Evolutionary conservation across 2,113 vertebrate species (phyloP).

Genomic region (Nerophis lumbriciformis): DNA sequence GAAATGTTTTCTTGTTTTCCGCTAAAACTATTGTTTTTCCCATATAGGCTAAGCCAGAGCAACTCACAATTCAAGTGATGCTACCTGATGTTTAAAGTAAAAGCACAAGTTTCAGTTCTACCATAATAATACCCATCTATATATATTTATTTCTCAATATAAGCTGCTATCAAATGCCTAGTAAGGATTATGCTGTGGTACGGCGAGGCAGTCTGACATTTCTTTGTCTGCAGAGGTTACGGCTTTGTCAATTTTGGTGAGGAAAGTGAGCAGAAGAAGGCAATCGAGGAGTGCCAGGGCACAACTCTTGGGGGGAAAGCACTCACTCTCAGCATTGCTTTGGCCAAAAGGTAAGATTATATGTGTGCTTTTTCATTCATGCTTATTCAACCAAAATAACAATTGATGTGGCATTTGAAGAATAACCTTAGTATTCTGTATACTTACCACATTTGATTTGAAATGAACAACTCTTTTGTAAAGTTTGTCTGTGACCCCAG

Average conservation of each 20-base stretch:
- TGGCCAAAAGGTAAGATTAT: constrained; percentile 79
- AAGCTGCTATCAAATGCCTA: constrained; percentile 61
- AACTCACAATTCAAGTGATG: constrained; percentile 83
- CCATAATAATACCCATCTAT: constrained; percentile 74
- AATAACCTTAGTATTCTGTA: too few relatives aligned
- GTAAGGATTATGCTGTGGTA: constrained; percentile 40
- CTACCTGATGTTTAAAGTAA: constrained; percentile 84
- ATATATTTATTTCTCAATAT: constrained; percentile 60
- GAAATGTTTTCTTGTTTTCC: constrained; percentile 66
- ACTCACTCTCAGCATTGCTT: constrained; percentile 84
- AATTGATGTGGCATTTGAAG: too few relatives aligned
- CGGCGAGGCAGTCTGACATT: constrained; percentile 44
- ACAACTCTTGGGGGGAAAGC: constrained; percentile 82
- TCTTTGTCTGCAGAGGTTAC: constrained; percentile 77
- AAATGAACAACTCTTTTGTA: too few relatives aligned
- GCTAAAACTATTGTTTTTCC: constrained; percentile 82
- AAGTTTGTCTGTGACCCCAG: too few relatives aligned
- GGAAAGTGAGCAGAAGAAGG: constrained; percentile 88
- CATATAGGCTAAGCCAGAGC: constrained; percentile 82
- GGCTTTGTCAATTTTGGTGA: constrained; percentile 88
- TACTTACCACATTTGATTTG: too few relatives aligned
- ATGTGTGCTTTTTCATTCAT: not conserved
- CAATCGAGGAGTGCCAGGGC: constrained; percentile 88
- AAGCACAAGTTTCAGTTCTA: constrained; percentile 81
- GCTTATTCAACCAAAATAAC: too few relatives aligned